A percentile compares a stretch with the other conserved stretches of the same genome.
Conservation (phyloP, 1,140 invertebrate species). For the Ceratosolen fusciceps region DNA sequence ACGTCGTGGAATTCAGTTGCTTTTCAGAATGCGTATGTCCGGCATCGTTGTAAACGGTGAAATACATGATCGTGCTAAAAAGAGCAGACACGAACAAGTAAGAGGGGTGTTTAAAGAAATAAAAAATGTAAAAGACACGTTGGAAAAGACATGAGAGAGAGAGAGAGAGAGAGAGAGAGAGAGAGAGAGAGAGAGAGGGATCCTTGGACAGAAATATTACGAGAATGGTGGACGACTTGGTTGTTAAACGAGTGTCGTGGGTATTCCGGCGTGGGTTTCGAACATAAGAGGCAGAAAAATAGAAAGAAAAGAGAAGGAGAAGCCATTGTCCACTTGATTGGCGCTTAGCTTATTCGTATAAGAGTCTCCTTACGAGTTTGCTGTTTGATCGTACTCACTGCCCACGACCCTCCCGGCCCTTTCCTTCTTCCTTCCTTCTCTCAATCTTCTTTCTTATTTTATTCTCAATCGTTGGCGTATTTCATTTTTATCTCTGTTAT, state of each 20-base stretch:
- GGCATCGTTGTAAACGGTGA: not conserved
- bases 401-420: conserved; percentile 21
- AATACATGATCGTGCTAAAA: not conserved
- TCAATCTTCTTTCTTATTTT: conserved; percentile 8
- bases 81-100: not conserved
- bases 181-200: conserved; percentile 32
- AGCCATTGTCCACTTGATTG: conserved; percentile 64
- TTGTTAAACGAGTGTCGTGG: conserved; percentile 54
- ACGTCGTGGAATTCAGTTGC: not conserved
- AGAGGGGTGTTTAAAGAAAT: not conserved
- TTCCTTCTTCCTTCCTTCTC: conserved; percentile 24
- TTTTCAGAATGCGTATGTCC: not conserved
- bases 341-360: conserved; percentile 54
- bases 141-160: conserved; percentile 5
- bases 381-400: conserved; percentile 26
- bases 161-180: conserved; percentile 28
- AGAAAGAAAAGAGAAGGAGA: conserved; percentile 24
- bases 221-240: conserved; percentile 52
- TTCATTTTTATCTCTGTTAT: conserved; percentile 27
- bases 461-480: conserved; percentile 2
- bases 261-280: conserved; percentile 64
- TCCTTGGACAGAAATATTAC: conserved; percentile 52
- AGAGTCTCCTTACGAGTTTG: conserved; percentile 29
- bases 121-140: not conserved
- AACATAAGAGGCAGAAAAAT: conserved; percentile 61